Evolutionary conservation across 2,888 invertebrate genomes (phyloP), one percentile per base, ranked within the genome.

Genomic region (Sphinx pinastri): DNA sequence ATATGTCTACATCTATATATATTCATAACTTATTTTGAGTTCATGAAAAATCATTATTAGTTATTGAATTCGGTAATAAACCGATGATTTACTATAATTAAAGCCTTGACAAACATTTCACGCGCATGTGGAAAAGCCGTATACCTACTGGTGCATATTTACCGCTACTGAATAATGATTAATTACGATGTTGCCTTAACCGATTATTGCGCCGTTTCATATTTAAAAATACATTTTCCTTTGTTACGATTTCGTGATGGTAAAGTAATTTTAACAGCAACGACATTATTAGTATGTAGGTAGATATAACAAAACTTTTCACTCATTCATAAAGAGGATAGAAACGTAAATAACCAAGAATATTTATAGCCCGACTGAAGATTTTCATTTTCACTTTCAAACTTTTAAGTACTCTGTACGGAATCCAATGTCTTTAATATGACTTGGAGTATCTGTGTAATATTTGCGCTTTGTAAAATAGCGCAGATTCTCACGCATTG

Each of bases 381-480:
- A 25, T 57, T 57, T 13, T 57, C 19, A 57, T 57, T 25, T 57
- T 11, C 60, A 60, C 12, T 63, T 13, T 63, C 19, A 19, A 16
- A 49, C 47, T 47, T 63, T 63, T 49, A 63, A 5, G 7, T 13
- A 19, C 5, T 16, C 19, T 38, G 16, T 60, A 19, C 69, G 16
- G 69, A 69, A 60, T 60, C 51, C 68, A 10, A 13, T n/a, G n/a
- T 38, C 3, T 51, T 31, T n/a, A 51, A 16, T 60, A 52, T 52
- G 59, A n/a, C 14, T 25, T 51, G 11, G 54, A 10, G 16, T 16
- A 58, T 38, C 7, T 60, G n/a, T 60, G 60, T 19, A 51, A 54
- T 54, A 52, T 19, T 69, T n/a, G 38, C 60, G 68, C 19, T 71
- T 71, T 72, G 73, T 69, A 73, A 71, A 70, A 73, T 71, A 13